Percentiles rank a stretch among this genome's conserved stretches.
phyloP scores from a whole-genome alignment of 2,113 vertebrate species.

The Hemichromis elongatus region DNA sequence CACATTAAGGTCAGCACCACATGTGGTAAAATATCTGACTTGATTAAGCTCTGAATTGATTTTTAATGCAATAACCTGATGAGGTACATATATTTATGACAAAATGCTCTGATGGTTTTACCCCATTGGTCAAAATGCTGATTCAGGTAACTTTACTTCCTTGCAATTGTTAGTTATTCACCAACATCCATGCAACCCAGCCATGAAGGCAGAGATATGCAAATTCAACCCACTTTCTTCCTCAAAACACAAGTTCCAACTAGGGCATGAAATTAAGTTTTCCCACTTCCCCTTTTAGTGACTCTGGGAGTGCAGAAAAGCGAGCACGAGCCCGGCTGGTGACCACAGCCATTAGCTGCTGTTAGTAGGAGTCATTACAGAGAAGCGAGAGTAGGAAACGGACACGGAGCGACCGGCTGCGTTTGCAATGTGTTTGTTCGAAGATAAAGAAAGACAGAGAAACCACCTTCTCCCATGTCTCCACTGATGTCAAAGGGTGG shows the following conservation, averaged over 20 bases:
- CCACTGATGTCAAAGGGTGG: not conserved
- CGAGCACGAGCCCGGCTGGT: not conserved
- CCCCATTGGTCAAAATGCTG: not conserved
- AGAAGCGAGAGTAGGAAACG: not conserved
- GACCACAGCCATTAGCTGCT: not conserved
- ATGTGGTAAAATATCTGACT: not conserved
- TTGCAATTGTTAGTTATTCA: not conserved
- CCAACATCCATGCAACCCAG: not conserved
- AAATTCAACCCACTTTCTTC: not conserved
- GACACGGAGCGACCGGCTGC: not conserved
- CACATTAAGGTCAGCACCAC: not conserved
- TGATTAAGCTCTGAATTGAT: not conserved
- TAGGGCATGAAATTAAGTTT: constrained; percentile 9
- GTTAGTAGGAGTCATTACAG: not conserved
- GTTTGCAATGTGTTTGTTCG: not conserved
- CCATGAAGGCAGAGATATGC: not conserved
- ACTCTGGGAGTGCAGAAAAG: not conserved
- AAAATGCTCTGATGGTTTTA: not conserved
- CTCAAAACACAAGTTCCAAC: not conserved
- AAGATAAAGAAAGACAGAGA: not conserved
- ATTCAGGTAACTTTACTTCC: not conserved
- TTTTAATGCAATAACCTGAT: not conserved
- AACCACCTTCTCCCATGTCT: not conserved
- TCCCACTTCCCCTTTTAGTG: not conserved
- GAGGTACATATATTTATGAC: not conserved